Evolutionary conservation across 2,888 invertebrate genomes (phyloP).

Genomic region (Criorhina ranunculi): DNA sequence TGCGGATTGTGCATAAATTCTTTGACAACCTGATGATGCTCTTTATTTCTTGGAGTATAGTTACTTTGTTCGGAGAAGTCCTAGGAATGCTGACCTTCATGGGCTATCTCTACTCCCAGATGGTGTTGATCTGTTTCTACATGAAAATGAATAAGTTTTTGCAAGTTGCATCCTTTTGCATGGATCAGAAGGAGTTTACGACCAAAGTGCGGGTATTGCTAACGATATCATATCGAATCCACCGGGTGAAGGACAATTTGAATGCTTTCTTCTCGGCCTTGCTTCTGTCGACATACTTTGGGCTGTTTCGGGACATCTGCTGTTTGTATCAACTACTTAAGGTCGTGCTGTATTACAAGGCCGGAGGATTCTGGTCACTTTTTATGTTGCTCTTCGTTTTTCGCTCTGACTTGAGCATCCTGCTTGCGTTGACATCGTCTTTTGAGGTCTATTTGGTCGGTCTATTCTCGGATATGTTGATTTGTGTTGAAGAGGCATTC

Average conservation of each 20-base stretch:
- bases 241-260: conserved; percentile 7
- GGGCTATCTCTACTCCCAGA: conserved; percentile 16
- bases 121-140: conserved; percentile 28
- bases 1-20: too few species aligned
- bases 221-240: conserved; percentile 12
- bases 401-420: neutral
- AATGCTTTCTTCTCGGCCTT: conserved; percentile 7
- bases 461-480: neutral
- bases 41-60: too few species aligned
- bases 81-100: neutral
- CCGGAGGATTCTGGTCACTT: too few species aligned
- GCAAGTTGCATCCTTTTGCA: neutral
- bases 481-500: neutral
- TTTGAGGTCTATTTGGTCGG: conserved; percentile 27
- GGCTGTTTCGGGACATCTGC: conserved; percentile 1
- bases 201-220: neutral
- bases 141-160: conserved; percentile 17
- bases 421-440: neutral
- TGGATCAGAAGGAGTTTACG: neutral
- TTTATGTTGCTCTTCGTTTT: neutral
- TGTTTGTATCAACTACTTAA: neutral
- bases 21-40: too few species aligned
- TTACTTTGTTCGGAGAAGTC: too few species aligned
- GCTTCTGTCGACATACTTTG: neutral
- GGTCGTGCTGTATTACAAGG: neutral